Evolutionary conservation across 2,888 invertebrate genomes (phyloP).

Genomic region (Acanthococcus lagerstroemiae): DNA sequence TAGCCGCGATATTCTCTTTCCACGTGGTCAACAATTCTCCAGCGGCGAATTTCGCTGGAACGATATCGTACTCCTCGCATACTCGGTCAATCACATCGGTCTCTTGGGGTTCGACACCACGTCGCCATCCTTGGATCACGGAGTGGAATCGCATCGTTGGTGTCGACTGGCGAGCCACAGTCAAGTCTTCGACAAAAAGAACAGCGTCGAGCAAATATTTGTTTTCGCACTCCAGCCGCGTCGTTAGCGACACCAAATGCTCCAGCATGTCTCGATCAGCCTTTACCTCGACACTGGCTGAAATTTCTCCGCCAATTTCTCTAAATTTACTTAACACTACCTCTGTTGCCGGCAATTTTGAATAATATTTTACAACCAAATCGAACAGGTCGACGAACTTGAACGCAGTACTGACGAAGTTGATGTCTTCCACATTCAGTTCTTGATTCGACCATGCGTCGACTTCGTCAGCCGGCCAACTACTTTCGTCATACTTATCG

Average conservation of each 20-base stretch:
- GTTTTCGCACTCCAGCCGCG: constrained; percentile 7
- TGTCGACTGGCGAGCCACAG: not conserved
- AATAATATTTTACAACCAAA: constrained; percentile 3
- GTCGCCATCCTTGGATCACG: not conserved
- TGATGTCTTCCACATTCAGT: not conserved
- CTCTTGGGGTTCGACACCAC: not conserved
- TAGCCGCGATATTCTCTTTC: constrained; percentile 7
- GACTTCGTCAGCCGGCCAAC: not conserved
- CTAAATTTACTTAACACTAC: constrained; percentile 8
- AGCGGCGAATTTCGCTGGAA: not conserved
- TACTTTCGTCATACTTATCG: not conserved
- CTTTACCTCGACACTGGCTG: not conserved
- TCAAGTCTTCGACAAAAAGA: constrained; percentile 4
- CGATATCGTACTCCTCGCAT: not conserved
- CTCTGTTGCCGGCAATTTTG: not conserved
- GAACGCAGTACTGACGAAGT: constrained; percentile 5
- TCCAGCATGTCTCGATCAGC: not conserved
- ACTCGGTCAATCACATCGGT: not conserved
- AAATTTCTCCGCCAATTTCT: not conserved
- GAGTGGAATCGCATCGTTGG: not conserved
- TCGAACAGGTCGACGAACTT: constrained; percentile 21
- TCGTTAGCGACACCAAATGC: not conserved
- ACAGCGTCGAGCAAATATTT: constrained; percentile 7
- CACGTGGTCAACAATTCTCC: not conserved
- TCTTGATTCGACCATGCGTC: not conserved